Evolutionary conservation across 2,113 vertebrate genomes (phyloP).

Genomic region (Oryzias melastigma): DNA sequence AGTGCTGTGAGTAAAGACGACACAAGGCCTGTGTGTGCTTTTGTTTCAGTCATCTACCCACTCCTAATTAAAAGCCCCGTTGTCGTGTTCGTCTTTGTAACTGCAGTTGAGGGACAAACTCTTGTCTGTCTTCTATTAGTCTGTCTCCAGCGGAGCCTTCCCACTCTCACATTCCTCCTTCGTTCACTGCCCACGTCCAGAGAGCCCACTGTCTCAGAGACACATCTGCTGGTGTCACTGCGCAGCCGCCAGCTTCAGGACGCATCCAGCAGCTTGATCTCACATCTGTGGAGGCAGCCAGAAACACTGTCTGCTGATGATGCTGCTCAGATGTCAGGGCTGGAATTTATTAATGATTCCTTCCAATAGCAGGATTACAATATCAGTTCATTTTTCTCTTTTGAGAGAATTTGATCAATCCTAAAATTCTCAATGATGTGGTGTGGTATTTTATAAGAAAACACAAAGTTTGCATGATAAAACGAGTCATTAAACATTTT

Average conservation of each 20-base stretch:
- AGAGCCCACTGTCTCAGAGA: conserved; percentile 3
- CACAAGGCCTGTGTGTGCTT: conserved; percentile 4
- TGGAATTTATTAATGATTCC: too few relatives aligned
- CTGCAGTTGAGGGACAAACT: conserved; percentile 33
- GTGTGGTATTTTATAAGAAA: too few relatives aligned
- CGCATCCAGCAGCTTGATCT: too few relatives aligned
- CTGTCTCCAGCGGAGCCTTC: conserved; percentile 46
- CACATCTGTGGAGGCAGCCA: too few relatives aligned
- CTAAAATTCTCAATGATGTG: too few relatives aligned
- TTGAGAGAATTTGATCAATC: too few relatives aligned
- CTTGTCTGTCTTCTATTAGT: conserved; percentile 43
- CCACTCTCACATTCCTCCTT: conserved; percentile 66
- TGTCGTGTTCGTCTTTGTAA: conserved; percentile 40
- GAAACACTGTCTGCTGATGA: too few relatives aligned
- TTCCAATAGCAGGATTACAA: too few relatives aligned
- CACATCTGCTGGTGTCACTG: conserved; percentile 11
- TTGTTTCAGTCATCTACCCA: conserved; percentile 35
- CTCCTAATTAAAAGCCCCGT: conserved; percentile 40
- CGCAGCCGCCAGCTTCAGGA: not conserved
- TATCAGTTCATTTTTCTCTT: too few relatives aligned
- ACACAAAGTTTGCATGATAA: too few relatives aligned
- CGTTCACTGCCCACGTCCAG: conserved; percentile 44
- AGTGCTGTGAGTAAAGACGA: conserved; percentile 23
- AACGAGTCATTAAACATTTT: too few relatives aligned
- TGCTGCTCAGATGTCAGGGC: too few relatives aligned